phyloP scores from a whole-genome alignment of 2,888 invertebrate genomes.

The Luperina nickerlii region DNA sequence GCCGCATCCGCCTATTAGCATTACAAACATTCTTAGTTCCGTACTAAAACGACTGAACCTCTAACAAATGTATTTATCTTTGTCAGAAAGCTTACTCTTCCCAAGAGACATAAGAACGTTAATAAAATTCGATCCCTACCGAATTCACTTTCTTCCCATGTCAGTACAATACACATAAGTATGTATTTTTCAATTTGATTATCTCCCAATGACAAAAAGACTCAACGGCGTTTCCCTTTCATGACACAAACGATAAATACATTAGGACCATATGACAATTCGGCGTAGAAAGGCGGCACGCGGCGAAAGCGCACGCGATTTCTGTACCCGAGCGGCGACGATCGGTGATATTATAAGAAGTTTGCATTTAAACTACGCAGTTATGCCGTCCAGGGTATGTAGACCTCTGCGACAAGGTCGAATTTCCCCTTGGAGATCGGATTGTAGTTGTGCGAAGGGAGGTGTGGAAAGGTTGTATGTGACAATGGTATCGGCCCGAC shows the following conservation, averaged over 20 bases:
- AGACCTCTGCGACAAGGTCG: constrained; percentile 66
- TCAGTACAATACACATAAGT: constrained; percentile 14
- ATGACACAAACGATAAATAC: constrained; percentile 56
- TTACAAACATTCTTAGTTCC: constrained; percentile 80
- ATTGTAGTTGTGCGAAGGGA: constrained; percentile 55
- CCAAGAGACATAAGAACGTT: constrained; percentile 4
- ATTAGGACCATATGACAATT: constrained; percentile 68
- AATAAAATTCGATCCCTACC: constrained; percentile 18
- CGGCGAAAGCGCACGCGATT: constrained; percentile 73
- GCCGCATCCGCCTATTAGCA: constrained; percentile 84
- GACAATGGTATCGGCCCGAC: constrained; percentile 72
- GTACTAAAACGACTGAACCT: constrained; percentile 65
- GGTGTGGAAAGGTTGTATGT: constrained; percentile 66
- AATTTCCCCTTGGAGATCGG: constrained; percentile 62
- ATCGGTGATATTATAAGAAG: constrained; percentile 68
- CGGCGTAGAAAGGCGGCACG: constrained; percentile 70
- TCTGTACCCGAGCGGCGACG: constrained; percentile 58
- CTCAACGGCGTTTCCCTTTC: constrained; percentile 57
- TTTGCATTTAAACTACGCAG: constrained; percentile 67
- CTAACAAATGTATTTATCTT: constrained; percentile 34
- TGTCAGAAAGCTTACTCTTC: not conserved
- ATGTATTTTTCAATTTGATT: constrained; percentile 47
- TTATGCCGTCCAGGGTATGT: constrained; percentile 59
- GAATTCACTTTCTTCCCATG: constrained; percentile 34
- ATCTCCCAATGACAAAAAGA: constrained; percentile 61